These are phyloP conservation scores for Emydoidea blandingii DNA, from an alignment of 2,797 vertebrate species.

Conservation along the genomic window DNA sequence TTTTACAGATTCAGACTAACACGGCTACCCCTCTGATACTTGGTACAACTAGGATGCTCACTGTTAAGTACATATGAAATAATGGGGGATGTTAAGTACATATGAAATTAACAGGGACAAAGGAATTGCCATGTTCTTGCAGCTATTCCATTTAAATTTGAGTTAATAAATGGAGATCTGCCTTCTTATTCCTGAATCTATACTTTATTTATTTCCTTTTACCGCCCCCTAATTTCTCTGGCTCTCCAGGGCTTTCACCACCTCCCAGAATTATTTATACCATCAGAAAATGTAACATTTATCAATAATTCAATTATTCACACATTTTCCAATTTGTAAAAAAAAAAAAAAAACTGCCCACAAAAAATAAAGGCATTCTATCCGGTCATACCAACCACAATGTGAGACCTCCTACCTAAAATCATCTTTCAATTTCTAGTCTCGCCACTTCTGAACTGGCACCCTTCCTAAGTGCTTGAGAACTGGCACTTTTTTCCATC, in stretches of 20 bases:
- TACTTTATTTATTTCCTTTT: background rate
- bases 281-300: background rate
- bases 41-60: background rate
- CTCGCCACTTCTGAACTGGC: background rate
- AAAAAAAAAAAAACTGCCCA: background rate
- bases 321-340: background rate
- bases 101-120: background rate
- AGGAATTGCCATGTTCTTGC: accelerated
- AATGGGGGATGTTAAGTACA: background rate
- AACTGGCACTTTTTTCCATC: background rate
- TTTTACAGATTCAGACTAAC: too few species aligned
- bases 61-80: background rate
- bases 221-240: background rate
- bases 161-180: background rate
- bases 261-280: background rate
- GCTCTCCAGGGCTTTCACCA: background rate
- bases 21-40: background rate
- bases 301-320: background rate
- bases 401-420: background rate
- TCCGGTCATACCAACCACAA: background rate
- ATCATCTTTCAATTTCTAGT: background rate
- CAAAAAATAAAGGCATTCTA: background rate
- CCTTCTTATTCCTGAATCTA: background rate
- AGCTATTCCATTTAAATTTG: background rate
- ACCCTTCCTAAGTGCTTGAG: background rate